Evolutionary conservation across 2,113 vertebrate species (phyloP).

Genomic region (Odontesthes bonariensis): DNA sequence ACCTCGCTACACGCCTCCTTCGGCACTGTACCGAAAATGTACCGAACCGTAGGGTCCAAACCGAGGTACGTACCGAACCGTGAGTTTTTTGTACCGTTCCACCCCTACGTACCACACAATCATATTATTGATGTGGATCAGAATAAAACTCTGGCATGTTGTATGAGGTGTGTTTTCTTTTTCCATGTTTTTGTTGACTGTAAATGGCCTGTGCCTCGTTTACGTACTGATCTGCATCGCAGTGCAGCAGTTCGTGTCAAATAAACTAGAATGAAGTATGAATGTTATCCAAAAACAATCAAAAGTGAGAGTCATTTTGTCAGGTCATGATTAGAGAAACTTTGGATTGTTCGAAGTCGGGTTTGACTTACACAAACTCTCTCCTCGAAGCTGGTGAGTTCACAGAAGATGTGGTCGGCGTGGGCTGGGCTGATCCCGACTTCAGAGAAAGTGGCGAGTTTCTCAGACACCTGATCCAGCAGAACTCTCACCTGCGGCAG

Average conservation of each 20-base stretch:
- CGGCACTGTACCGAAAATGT: too few species aligned
- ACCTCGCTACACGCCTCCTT: too few species aligned
- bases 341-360: not conserved
- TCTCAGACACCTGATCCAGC: slow-evolving; percentile 88
- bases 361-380: slow-evolving; percentile 86
- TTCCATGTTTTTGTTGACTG: too few species aligned
- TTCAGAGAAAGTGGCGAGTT: slow-evolving; percentile 86
- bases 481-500: slow-evolving; percentile 86
- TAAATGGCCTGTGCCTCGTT: too few species aligned
- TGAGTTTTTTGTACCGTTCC: too few species aligned
- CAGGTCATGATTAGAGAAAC: not conserved
- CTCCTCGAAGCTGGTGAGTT: slow-evolving; percentile 88
- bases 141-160: too few species aligned
- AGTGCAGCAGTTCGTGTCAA: not conserved
- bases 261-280: not conserved
- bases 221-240: too few species aligned
- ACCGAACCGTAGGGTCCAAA: too few species aligned
- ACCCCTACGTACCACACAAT: too few species aligned
- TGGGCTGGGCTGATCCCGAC: slow-evolving; percentile 93
- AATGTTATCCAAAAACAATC: not conserved
- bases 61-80: too few species aligned
- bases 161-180: too few species aligned
- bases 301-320: not conserved
- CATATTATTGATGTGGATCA: too few species aligned
- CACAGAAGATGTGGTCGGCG: slow-evolving; percentile 89